These are phyloP conservation scores for Bos taurus DNA, from an alignment of 2,113 vertebrate species.

Conservation along the genomic window DNA sequence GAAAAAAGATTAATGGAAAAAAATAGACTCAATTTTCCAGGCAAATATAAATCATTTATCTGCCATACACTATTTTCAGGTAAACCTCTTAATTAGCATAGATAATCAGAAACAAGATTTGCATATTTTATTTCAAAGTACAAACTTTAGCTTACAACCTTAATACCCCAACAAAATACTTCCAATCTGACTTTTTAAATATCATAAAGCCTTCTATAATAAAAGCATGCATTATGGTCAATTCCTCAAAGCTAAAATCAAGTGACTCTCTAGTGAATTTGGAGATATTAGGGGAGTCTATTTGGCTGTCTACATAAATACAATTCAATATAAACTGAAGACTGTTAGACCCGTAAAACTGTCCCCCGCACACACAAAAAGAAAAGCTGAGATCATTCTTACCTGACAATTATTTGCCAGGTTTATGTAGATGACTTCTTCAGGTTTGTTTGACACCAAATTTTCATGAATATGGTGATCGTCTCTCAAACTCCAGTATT, in stretches of 20 bases:
- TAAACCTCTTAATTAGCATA: conserved; percentile 5
- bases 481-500: neutral
- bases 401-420: neutral
- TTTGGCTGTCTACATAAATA: neutral
- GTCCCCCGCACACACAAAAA: neutral
- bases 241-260: neutral
- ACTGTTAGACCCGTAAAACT: neutral
- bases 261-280: neutral
- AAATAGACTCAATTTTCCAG: neutral
- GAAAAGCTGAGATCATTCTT: neutral
- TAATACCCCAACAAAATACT: neutral
- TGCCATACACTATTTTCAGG: neutral
- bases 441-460: neutral
- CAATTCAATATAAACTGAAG: neutral
- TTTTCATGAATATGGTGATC: conserved; percentile 8
- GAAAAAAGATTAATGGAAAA: neutral
- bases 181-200: neutral
- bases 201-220: neutral
- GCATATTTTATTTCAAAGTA: conserved; percentile 34
- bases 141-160: neutral
- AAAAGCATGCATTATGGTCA: neutral
- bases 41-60: neutral
- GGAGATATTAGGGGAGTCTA: neutral
- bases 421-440: neutral
- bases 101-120: conserved; percentile 43